A percentile compares a stretch with the other conserved stretches of the same genome.
Evolutionary conservation across 2,888 invertebrate species (phyloP).

Genomic region (Diadegma fenestrale): DNA sequence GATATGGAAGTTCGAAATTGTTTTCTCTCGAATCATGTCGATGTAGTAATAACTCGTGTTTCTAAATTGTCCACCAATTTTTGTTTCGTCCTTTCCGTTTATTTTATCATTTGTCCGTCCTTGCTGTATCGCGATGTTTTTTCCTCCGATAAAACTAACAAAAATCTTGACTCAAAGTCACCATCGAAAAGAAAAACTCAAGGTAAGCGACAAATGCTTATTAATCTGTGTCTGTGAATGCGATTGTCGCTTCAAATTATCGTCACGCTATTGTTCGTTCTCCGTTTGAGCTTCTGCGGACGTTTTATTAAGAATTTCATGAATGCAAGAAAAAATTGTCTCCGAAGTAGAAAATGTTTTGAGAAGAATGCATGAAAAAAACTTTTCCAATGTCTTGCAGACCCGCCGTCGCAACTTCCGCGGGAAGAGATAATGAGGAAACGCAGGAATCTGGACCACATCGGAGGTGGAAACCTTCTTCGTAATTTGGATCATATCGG

Average conservation of each 20-base stretch:
- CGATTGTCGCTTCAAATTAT: constrained; percentile 20
- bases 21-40: neutral
- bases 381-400: constrained; percentile 51
- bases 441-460: constrained; percentile 81
- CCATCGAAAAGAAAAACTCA: neutral
- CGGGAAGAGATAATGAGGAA: constrained; percentile 85
- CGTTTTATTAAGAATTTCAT: neutral
- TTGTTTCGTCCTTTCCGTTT: neutral
- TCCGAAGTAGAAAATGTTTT: neutral
- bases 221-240: constrained; percentile 3
- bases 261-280: neutral
- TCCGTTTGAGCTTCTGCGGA: too few species aligned
- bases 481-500: constrained; percentile 84
- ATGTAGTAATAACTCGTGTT: neutral
- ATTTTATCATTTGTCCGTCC: neutral
- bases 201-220: constrained; percentile 40
- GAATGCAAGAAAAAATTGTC: neutral
- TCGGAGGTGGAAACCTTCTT: constrained; percentile 81
- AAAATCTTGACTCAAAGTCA: neutral
- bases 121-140: neutral
- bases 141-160: neutral
- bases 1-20: neutral
- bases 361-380: neutral
- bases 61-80: neutral
- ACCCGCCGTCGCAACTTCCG: constrained; percentile 78